phyloP scores from a whole-genome alignment of 2,797 vertebrate genomes.

The Pachyuromys duprasi region DNA sequence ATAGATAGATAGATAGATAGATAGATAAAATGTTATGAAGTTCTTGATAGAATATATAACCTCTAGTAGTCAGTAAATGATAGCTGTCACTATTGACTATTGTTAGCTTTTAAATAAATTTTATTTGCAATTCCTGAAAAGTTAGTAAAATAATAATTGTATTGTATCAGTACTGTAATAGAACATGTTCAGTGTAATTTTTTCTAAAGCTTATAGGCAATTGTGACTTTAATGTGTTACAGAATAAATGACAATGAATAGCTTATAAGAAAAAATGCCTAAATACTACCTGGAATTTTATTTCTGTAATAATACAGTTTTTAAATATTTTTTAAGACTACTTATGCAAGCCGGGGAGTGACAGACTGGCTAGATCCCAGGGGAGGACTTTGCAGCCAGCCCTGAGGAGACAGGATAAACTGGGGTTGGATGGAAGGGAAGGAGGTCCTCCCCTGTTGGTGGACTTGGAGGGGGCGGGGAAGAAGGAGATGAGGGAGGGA shows the following conservation, averaged over 20 bases:
- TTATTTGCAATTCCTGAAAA: not conserved
- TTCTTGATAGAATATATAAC: not conserved
- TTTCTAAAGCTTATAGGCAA: not conserved
- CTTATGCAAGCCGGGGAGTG: too few species aligned
- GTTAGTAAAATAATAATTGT: not conserved
- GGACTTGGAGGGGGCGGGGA: too few species aligned
- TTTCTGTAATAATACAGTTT: not conserved
- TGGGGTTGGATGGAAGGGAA: too few species aligned
- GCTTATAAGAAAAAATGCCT: not conserved
- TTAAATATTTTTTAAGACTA: not conserved
- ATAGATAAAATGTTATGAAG: not conserved
- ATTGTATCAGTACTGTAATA: not conserved
- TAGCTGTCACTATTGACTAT: not conserved
- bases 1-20: too few species aligned
- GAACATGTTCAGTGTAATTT: not conserved
- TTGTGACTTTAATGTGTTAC: slow-evolving; percentile 1
- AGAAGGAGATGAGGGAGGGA: too few species aligned
- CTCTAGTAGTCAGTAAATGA: not conserved
- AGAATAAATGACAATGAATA: not conserved
- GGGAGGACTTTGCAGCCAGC: too few species aligned
- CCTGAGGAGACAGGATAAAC: too few species aligned
- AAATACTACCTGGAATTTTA: not conserved
- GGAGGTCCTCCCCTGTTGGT: too few species aligned
- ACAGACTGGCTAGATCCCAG: too few species aligned
- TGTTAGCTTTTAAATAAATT: not conserved